phyloP scores from a whole-genome alignment of 2,888 invertebrate genomes.

The Lepidochitona cinerea region DNA sequence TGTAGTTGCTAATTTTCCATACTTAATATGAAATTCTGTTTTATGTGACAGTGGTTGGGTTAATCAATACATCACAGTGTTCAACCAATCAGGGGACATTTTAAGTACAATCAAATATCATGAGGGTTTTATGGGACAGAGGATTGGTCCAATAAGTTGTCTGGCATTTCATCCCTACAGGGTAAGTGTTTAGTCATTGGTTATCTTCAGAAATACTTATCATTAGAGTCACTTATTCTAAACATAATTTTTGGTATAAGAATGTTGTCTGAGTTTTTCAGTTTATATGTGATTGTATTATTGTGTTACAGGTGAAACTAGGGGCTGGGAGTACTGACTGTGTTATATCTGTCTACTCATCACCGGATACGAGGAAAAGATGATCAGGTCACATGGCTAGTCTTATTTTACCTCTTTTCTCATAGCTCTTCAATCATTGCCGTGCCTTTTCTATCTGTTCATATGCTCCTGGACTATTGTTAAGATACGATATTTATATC shows the following conservation, averaged over 20 bases:
- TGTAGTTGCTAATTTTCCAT: too few relatives aligned
- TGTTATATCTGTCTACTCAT: conserved; percentile 84
- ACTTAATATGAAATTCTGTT: too few relatives aligned
- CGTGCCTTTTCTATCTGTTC: too few relatives aligned
- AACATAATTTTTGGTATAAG: too few relatives aligned
- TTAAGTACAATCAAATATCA: conserved; percentile 88
- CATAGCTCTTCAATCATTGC: too few relatives aligned
- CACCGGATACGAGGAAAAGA: conserved; percentile 34
- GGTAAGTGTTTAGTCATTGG: conserved; percentile 64
- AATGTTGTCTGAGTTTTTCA: too few relatives aligned
- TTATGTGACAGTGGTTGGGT: conserved; percentile 70
- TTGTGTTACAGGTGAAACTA: conserved; percentile 73
- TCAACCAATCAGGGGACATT: conserved; percentile 76
- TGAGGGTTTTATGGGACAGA: conserved; percentile 90
- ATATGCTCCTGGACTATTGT: too few relatives aligned
- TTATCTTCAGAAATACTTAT: too few relatives aligned
- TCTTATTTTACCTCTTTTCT: too few relatives aligned
- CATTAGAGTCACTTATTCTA: too few relatives aligned
- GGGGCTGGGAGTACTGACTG: conserved; percentile 91
- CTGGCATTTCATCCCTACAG: conserved; percentile 92
- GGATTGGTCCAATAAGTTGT: conserved; percentile 89
- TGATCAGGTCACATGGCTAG: too few relatives aligned
- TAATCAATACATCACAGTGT: conserved; percentile 78
- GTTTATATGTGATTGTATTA: neutral
- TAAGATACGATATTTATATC: too few relatives aligned